Evolutionary conservation across 2,797 vertebrate genomes (phyloP).

Genomic region (Toxotes lorentzi): DNA sequence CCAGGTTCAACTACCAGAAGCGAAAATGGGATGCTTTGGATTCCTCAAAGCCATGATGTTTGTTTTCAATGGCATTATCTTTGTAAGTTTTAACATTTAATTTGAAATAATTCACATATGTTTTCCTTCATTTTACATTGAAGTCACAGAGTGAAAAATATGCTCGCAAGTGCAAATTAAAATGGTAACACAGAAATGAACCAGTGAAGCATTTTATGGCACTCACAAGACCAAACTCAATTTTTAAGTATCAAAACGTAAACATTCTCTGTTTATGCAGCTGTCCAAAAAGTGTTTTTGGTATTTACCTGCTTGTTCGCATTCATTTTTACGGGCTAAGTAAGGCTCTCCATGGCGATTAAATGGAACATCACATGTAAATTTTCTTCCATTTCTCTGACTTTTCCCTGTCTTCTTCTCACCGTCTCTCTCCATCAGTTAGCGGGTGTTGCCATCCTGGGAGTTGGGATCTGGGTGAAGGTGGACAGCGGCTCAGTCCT

Average conservation of each 20-base stretch:
- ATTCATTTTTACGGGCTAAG: too few species aligned
- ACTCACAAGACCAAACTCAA: too few species aligned
- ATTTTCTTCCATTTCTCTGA: neutral
- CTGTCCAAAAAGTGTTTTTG: too few species aligned
- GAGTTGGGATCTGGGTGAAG: slow-evolving; percentile 89
- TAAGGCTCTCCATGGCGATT: neutral
- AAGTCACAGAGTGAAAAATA: neutral
- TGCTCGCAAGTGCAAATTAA: neutral
- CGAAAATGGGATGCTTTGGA: slow-evolving; percentile 84
- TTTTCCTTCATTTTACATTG: neutral
- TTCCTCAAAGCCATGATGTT: slow-evolving; percentile 88
- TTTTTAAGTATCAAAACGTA: too few species aligned
- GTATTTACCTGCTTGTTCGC: too few species aligned
- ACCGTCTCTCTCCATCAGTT: slow-evolving; percentile 72
- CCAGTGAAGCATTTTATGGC: neutral
- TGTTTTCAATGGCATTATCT: slow-evolving; percentile 87
- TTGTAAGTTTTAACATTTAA: slow-evolving; percentile 82
- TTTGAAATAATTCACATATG: too few species aligned
- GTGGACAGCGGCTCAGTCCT: slow-evolving; percentile 86
- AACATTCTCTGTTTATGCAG: too few species aligned
- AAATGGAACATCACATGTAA: neutral
- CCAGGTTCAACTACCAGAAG: slow-evolving; percentile 51
- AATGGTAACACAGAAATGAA: neutral
- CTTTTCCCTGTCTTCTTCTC: neutral
- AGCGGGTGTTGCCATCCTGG: slow-evolving; percentile 84